Percentiles rank a stretch among this genome's conserved stretches.
Conservation (phyloP, 2,797 vertebrate species). For the Lacerta agilis region DNA sequence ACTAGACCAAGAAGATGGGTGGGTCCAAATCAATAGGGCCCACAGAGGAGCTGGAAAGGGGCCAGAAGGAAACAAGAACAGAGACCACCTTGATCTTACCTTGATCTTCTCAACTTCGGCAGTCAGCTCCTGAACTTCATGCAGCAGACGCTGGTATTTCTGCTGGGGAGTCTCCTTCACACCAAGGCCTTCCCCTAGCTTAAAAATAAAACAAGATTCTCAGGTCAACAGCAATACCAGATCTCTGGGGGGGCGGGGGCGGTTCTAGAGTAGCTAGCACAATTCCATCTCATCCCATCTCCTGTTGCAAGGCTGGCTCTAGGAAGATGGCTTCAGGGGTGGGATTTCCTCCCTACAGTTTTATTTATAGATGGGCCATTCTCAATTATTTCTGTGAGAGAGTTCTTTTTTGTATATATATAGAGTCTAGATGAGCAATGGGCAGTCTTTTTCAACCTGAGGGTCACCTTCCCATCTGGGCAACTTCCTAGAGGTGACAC, state of each 20-base stretch:
- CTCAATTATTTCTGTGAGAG: neutral
- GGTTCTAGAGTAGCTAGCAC: neutral
- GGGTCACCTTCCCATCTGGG: too few species aligned
- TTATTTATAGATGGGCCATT: neutral
- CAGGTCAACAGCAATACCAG: neutral
- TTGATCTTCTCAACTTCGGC: slow-evolving; percentile 92
- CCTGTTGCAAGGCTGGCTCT: neutral
- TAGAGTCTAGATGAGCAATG: neutral
- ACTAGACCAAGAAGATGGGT: neutral
- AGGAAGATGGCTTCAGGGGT: neutral
- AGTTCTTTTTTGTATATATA: neutral
- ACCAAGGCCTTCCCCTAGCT: slow-evolving; percentile 91
- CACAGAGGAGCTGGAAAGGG: neutral
- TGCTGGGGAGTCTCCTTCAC: slow-evolving; percentile 95
- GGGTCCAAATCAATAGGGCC: neutral
- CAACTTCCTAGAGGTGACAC: too few species aligned
- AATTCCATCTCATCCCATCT: neutral
- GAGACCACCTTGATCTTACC: slow-evolving; percentile 73
- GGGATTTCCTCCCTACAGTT: neutral
- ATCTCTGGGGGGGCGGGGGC: neutral
- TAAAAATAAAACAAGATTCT: slow-evolving; percentile 21
- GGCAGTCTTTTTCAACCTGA: too few species aligned
- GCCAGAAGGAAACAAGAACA: neutral
- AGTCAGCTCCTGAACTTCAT: slow-evolving; percentile 93
- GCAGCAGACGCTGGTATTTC: slow-evolving; percentile 92